These are phyloP conservation scores for Euzetes globulus DNA, from an alignment of 2,888 invertebrate species.

Conservation along the genomic window DNA sequence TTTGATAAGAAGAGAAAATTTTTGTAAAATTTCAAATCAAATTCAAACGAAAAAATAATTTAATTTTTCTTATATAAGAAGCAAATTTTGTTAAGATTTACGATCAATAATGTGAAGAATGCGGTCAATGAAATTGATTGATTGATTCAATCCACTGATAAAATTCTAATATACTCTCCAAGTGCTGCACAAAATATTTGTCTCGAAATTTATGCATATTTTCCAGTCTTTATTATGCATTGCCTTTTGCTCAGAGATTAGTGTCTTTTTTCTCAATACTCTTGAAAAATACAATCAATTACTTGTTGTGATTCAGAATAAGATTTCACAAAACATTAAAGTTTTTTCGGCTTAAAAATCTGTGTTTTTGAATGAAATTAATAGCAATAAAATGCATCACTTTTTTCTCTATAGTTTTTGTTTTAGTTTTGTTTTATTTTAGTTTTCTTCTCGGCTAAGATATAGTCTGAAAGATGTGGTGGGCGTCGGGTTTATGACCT, in stretches of 20 bases:
- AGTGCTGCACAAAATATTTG: background rate
- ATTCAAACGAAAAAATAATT: background rate
- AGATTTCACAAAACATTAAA: background rate
- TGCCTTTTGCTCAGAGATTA: background rate
- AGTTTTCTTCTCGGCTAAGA: background rate
- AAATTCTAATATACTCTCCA: background rate
- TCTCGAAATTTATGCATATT: background rate
- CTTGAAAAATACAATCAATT: background rate
- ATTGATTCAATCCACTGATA: constrained; percentile 24
- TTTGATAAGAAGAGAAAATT: background rate
- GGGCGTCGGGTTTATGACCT: constrained; percentile 29
- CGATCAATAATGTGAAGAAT: constrained; percentile 14
- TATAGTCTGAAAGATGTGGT: background rate
- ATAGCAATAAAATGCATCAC: background rate
- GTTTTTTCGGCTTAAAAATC: background rate
- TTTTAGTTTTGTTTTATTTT: background rate
- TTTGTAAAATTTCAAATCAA: background rate
- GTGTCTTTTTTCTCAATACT: background rate
- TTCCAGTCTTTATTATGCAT: no score
- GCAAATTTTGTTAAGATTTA: background rate
- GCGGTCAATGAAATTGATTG: constrained; percentile 26
- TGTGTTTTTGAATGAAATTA: background rate
- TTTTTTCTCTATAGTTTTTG: background rate
- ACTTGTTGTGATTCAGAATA: no score
- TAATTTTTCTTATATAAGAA: background rate